Evolutionary conservation across 2,113 vertebrate genomes (phyloP).

Genomic region (Antechinus stuartii): DNA sequence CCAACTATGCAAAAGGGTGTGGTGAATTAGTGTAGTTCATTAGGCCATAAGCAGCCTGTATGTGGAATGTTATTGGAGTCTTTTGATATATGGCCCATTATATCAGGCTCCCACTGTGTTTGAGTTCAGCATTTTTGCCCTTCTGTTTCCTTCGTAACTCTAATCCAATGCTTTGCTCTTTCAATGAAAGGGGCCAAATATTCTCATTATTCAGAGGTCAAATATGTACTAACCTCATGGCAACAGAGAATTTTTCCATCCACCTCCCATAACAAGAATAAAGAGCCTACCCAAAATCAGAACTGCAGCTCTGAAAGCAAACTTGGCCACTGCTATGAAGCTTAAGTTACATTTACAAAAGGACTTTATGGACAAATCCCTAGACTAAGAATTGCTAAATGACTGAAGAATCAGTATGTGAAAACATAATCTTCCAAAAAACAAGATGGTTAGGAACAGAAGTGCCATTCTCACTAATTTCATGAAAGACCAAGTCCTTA

Average conservation of each 20-base stretch:
- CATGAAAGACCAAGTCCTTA: not conserved
- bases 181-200: not conserved
- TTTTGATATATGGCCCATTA: no score
- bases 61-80: not conserved
- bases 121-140: not conserved
- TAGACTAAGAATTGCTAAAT: no score
- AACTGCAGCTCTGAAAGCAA: not conserved
- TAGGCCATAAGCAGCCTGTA: not conserved
- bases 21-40: not conserved
- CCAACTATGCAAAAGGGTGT: not conserved
- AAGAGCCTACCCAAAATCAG: not conserved
- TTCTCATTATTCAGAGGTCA: not conserved
- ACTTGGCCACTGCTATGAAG: accelerated
- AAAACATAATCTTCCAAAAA: not conserved
- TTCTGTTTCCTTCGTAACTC: not conserved
- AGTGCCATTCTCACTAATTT: not conserved
- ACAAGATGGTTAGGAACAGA: not conserved
- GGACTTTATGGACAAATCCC: not conserved
- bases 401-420: no score
- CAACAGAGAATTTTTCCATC: not conserved
- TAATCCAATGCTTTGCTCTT: not conserved
- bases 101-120: not conserved
- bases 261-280: not conserved
- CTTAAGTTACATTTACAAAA: no score
- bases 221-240: not conserved